Conservation (phyloP, 2,113 vertebrate species). For the Anolis carolinensis region DNA sequence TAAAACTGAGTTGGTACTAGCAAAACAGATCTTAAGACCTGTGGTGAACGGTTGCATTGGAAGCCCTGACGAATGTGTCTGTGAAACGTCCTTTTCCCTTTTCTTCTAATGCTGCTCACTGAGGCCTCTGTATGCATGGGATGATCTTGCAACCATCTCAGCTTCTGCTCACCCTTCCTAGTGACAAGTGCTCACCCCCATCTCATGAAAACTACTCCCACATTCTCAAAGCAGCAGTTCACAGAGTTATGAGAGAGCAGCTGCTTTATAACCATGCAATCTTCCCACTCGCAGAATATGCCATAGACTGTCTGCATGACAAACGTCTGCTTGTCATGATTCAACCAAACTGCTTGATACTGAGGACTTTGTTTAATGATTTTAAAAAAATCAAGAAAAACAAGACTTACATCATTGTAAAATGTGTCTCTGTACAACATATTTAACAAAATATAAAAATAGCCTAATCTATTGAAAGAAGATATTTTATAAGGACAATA, state of each 20-base stretch:
- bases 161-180: not conserved
- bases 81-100: not conserved
- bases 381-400: not conserved
- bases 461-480: not conserved
- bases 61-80: not conserved
- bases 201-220: not conserved
- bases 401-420: not conserved
- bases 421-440: not conserved
- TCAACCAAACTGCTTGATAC: not conserved
- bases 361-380: not conserved
- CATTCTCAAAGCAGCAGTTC: not conserved
- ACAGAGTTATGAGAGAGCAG: not conserved
- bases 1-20: not conserved
- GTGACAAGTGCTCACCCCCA: not conserved
- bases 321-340: constrained; percentile 7
- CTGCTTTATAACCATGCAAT: not conserved
- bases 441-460: not conserved
- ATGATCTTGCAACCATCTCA: not conserved
- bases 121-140: not conserved
- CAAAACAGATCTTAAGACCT: not conserved
- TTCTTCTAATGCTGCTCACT: not conserved
- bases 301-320: not conserved
- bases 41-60: not conserved
- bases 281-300: constrained; percentile 14
- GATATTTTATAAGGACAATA: not conserved